Evolutionary conservation across 2,888 invertebrate genomes (phyloP), one percentile per base, ranked within the genome.

Genomic region (Helicoverpa assulta): DNA sequence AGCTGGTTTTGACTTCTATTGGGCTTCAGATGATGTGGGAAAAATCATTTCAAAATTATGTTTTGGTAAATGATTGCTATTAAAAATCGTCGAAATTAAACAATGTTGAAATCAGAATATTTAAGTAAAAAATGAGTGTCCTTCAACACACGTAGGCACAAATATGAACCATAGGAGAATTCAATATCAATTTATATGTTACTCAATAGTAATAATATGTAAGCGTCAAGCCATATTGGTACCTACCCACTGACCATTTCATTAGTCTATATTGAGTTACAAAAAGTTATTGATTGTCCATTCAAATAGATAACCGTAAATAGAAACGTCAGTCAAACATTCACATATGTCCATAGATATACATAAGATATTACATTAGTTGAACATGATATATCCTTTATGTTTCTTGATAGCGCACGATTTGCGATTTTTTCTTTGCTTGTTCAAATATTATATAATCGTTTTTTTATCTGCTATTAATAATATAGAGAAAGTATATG

Each of bases 401-500:
- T 57, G 21, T 56, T 47, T 40, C 18, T 37, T 26, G 50, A 16
- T 12, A 2, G 26, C 61, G 43, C 43, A 65, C 53, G 53, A 62
- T 61, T 65, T 56, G 61, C 50, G 7, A 68, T 62, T 68, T 62
- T 56, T 71, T 66, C 2, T 16, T 16, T 51, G 14, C 1, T 37
- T 58, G 21, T 50, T 55, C 55, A 59, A 53, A 56, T 51, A 59
- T 63, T 59, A 64, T 51, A 1, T 58, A 67, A 40, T 5, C 47
- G 54, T 16, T 76, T 64, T 73, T 64, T 73, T 61, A 62, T 73
- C 26, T 65, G 51, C 10, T 29, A 64, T 47, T 51, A 56, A 64
- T 72, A 64, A 21, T 40, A 10, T 53, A 19, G 79, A 59, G 76
- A 78, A 78, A 73, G 74, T 54, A 0, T 51, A 19, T 14, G n/a